A percentile compares a stretch with the other conserved stretches of the same genome.
Conservation (phyloP, 1,140 invertebrate genomes). For the Musca vetustissima region DNA sequence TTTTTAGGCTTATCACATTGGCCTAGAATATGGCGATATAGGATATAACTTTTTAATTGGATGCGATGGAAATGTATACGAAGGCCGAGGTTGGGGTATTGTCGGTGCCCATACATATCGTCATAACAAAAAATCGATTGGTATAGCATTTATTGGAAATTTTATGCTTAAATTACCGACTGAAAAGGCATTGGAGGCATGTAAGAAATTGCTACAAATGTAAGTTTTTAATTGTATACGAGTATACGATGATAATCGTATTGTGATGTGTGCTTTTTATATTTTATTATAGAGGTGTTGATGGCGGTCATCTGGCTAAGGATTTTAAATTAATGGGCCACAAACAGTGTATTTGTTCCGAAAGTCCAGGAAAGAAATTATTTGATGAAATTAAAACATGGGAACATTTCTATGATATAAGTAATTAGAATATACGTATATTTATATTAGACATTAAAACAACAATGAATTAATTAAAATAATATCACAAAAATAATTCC, state of each 20-base stretch:
- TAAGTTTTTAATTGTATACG: not conserved
- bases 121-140: constrained; percentile 66
- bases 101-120: constrained; percentile 66
- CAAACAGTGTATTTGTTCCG: constrained; percentile 56
- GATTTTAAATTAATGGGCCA: constrained; percentile 60
- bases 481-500: too few species aligned
- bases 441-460: too few species aligned
- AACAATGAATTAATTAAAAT: too few species aligned
- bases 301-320: constrained; percentile 53
- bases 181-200: constrained; percentile 43
- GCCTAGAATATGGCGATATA: constrained; percentile 61
- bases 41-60: constrained; percentile 68
- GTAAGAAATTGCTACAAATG: constrained; percentile 49
- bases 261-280: not conserved
- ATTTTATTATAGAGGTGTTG: constrained; percentile 47
- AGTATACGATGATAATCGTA: not conserved
- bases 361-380: constrained; percentile 48
- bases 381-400: constrained; percentile 52
- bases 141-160: constrained; percentile 67
- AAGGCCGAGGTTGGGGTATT: constrained; percentile 67
- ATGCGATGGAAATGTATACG: constrained; percentile 66
- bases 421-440: too few species aligned
- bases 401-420: constrained; percentile 47
- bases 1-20: constrained; percentile 58
- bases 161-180: constrained; percentile 57